A percentile compares a stretch with the other conserved stretches of the same genome.
Evolutionary conservation across 2,113 vertebrate genomes (phyloP).

Genomic region (Gymnarchus niloticus): DNA sequence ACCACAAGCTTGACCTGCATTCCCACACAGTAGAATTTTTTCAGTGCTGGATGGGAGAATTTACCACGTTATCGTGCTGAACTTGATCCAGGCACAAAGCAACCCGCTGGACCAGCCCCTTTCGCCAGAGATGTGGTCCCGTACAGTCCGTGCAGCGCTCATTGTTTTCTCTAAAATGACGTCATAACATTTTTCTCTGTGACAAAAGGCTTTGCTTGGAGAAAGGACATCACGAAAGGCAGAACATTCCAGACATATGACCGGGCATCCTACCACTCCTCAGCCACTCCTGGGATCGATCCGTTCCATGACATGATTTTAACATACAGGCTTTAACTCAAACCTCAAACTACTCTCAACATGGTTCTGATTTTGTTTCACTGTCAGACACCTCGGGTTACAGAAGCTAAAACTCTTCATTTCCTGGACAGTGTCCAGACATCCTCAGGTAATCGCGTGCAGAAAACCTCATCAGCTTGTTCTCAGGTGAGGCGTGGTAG

Average conservation of each 20-base stretch:
- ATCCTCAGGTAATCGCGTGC: neutral
- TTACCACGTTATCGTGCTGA: neutral
- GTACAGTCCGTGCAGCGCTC: neutral
- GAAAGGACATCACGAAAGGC: neutral
- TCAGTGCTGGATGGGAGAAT: neutral
- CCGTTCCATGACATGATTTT: neutral
- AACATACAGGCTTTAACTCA: neutral
- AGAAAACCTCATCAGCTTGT: neutral
- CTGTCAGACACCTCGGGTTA: neutral
- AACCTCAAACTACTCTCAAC: neutral
- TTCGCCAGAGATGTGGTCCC: neutral
- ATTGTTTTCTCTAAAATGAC: neutral
- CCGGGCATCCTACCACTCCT: neutral
- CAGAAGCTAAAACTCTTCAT: neutral
- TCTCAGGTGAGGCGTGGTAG: neutral
- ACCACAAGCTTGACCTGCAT: neutral
- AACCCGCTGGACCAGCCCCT: neutral
- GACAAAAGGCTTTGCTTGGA: neutral
- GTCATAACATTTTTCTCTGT: neutral
- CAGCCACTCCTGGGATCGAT: neutral
- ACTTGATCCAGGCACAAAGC: neutral
- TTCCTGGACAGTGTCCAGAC: neutral
- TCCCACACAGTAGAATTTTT: neutral
- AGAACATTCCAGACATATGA: neutral
- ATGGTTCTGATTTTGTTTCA: neutral